These are phyloP conservation scores for Agriopis aurantiaria DNA, from an alignment of 2,888 invertebrate species.

Conservation along the genomic window DNA sequence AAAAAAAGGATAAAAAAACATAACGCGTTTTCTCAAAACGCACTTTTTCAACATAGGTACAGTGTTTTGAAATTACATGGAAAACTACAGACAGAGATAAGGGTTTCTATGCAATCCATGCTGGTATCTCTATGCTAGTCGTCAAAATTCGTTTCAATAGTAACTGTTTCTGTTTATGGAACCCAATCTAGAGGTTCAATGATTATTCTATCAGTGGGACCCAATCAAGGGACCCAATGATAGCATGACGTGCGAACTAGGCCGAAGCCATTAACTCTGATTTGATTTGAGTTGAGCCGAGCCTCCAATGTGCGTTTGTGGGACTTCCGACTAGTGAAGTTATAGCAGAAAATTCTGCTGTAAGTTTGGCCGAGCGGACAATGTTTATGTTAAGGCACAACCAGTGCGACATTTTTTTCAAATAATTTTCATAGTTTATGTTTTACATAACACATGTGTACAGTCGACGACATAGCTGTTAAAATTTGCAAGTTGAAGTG, in stretches of 20 bases:
- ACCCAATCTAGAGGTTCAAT: background rate
- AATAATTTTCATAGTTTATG: no score
- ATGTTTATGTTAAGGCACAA: background rate
- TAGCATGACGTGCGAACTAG: conserved; percentile 29
- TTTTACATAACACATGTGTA: no score
- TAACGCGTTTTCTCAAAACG: no score
- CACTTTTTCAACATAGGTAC: no score
- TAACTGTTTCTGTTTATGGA: background rate
- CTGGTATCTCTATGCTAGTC: no score
- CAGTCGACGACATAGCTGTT: no score
- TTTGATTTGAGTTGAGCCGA: conserved; percentile 21
- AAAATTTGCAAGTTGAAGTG: no score
- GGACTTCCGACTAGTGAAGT: conserved; percentile 16
- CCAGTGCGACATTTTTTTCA: background rate
- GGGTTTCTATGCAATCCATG: no score
- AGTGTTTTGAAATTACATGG: no score
- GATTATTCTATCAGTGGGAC: conserved; percentile 20
- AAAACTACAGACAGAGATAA: no score
- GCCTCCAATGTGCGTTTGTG: conserved; percentile 16
- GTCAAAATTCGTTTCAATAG: background rate
- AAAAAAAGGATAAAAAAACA: no score
- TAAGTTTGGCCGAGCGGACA: conserved; percentile 9
- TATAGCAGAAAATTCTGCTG: conserved; percentile 1
- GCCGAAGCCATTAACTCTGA: conserved; percentile 21
- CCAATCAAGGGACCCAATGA: conserved; percentile 23